Evolutionary conservation across 2,113 vertebrate species (phyloP).

Genomic region (Nymphicus hollandicus): DNA sequence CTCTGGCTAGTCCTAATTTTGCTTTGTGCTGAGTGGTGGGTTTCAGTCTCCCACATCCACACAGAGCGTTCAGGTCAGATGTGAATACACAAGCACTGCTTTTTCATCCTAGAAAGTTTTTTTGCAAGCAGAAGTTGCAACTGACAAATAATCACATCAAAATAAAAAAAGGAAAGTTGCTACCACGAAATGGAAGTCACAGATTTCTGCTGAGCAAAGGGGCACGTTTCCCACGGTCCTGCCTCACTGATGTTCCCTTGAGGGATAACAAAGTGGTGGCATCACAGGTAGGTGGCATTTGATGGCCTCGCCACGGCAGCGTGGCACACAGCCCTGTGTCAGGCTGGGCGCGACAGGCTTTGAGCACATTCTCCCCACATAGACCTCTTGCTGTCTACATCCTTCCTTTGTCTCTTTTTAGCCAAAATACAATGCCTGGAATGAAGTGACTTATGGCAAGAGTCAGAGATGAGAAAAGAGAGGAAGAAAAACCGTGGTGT

Average conservation of each 20-base stretch:
- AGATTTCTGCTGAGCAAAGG: neutral
- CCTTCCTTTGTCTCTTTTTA: neutral
- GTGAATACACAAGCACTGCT: neutral
- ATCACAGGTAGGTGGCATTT: neutral
- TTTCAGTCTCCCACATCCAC: neutral
- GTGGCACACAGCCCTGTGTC: neutral
- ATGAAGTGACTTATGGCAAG: neutral
- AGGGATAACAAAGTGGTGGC: accelerated
- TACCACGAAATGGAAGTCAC: neutral
- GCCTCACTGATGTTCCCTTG: accelerated
- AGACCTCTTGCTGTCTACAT: neutral
- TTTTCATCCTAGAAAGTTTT: neutral
- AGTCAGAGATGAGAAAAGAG: neutral
- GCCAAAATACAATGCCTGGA: neutral
- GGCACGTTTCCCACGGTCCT: neutral
- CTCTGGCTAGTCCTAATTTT: neutral
- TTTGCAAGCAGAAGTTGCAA: neutral
- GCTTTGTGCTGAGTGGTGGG: neutral
- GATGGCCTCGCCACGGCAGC: accelerated
- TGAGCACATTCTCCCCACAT: neutral
- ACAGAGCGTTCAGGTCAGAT: neutral
- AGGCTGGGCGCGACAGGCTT: neutral
- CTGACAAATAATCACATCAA: neutral
- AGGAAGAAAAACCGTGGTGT: accelerated
- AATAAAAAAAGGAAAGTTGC: neutral